Conservation (phyloP, 1,140 invertebrate species). For the Drosophila micromelanica region DNA sequence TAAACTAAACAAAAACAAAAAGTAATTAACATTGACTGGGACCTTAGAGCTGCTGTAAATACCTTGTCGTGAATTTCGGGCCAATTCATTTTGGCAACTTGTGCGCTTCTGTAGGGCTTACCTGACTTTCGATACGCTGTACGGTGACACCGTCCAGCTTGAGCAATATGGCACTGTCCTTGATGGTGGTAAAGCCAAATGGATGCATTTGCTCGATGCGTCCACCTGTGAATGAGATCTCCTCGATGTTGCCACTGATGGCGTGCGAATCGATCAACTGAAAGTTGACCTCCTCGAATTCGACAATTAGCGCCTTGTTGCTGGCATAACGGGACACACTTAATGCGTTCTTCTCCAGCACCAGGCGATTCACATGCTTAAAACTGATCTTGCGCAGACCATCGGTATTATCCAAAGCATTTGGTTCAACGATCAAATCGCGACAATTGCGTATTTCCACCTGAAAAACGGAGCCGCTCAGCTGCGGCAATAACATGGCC, state of each 20-base stretch:
- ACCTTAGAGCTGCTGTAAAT: too few species aligned
- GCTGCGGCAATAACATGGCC: slow-evolving; percentile 62
- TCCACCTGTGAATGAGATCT: slow-evolving; percentile 87
- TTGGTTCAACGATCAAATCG: slow-evolving; percentile 56
- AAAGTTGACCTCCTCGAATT: slow-evolving; percentile 84
- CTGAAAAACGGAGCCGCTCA: slow-evolving; percentile 63
- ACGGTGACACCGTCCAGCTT: slow-evolving; percentile 83
- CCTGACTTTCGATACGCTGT: slow-evolving; percentile 87
- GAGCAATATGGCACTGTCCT: slow-evolving; percentile 76
- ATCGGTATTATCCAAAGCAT: slow-evolving; percentile 84
- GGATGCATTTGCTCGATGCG: slow-evolving; percentile 87
- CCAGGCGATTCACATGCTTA: slow-evolving; percentile 85
- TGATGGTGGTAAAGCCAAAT: slow-evolving; percentile 89
- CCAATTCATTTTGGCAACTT: not conserved
- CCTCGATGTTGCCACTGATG: slow-evolving; percentile 89
- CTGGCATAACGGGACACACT: slow-evolving; percentile 68
- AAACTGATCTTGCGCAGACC: slow-evolving; percentile 85
- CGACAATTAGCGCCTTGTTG: slow-evolving; percentile 74
- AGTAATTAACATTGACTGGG: too few species aligned
- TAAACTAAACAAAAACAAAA: too few species aligned
- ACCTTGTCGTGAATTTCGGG: too few species aligned
- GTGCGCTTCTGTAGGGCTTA: slow-evolving; percentile 13
- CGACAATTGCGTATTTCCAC: slow-evolving; percentile 75
- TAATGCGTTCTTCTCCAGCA: slow-evolving; percentile 78
- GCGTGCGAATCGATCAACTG: slow-evolving; percentile 88